Percentiles rank a stretch among this genome's conserved stretches.
phyloP scores from a whole-genome alignment of 2,797 vertebrate genomes.

The Arrhamphus sclerolepis region DNA sequence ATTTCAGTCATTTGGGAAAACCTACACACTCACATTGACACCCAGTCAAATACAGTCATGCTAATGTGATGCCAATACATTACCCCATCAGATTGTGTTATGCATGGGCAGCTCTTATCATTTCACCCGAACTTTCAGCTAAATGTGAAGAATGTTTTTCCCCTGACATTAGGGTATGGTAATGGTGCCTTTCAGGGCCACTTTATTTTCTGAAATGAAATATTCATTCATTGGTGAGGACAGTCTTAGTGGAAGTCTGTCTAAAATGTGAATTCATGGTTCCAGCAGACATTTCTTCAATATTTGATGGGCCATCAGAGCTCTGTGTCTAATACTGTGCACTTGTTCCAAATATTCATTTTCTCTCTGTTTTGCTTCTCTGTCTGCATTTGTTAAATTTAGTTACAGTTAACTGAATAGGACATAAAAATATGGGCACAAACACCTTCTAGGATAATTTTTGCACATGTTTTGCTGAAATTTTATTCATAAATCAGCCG shows the following conservation, averaged over 20 bases:
- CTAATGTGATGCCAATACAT: slow-evolving; percentile 75
- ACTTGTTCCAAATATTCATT: slow-evolving; percentile 55
- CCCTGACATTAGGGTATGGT: slow-evolving; percentile 73
- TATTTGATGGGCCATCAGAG: slow-evolving; percentile 81
- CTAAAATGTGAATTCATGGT: slow-evolving; percentile 78
- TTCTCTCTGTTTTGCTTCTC: slow-evolving; percentile 46
- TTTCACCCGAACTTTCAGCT: slow-evolving; percentile 71
- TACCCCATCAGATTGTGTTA: slow-evolving; percentile 74
- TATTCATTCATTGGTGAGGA: slow-evolving; percentile 78
- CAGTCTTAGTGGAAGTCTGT: slow-evolving; percentile 74
- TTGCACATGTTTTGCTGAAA: slow-evolving; percentile 25
- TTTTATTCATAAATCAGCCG: slow-evolving; percentile 26
- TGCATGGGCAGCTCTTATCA: slow-evolving; percentile 71
- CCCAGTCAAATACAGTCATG: slow-evolving; percentile 56
- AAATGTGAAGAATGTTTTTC: slow-evolving; percentile 71
- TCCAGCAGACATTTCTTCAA: slow-evolving; percentile 81
- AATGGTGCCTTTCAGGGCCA: slow-evolving; percentile 78
- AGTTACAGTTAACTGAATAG: slow-evolving; percentile 31
- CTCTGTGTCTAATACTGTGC: slow-evolving; percentile 67
- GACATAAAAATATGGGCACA: slow-evolving; percentile 33
- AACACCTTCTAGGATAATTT: slow-evolving; percentile 27
- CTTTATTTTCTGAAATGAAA: slow-evolving; percentile 81
- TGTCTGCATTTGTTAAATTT: slow-evolving; percentile 33
- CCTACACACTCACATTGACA: slow-evolving; percentile 15
- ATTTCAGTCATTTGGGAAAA: slow-evolving; percentile 51